Evolutionary conservation across 2,888 invertebrate genomes (phyloP).

Genomic region (Pseudococcus viburni): DNA sequence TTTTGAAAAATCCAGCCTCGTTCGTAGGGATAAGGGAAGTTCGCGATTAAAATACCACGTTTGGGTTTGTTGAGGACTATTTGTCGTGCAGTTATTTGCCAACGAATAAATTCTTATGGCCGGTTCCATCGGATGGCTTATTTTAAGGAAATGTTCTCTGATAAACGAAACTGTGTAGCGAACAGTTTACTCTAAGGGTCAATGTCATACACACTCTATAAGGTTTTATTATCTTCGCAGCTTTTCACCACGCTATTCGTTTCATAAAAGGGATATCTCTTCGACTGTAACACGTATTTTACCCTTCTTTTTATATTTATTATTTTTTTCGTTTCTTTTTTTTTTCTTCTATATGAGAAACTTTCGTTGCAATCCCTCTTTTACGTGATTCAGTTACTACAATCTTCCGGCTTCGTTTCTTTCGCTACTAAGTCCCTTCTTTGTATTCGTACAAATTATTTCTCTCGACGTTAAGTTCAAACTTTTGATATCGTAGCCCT

Average conservation of each 20-base stretch:
- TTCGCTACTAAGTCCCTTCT: slow-evolving; percentile 60
- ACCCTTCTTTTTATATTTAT: slow-evolving; percentile 61
- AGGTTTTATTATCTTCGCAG: slow-evolving; percentile 59
- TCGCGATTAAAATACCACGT: slow-evolving; percentile 36
- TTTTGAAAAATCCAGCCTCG: not conserved
- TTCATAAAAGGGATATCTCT: slow-evolving; percentile 62
- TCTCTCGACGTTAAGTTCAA: slow-evolving; percentile 41
- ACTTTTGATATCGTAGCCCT: slow-evolving; percentile 49
- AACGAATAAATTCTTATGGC: slow-evolving; percentile 43
- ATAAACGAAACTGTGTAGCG: slow-evolving; percentile 48
- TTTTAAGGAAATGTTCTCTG: slow-evolving; percentile 38
- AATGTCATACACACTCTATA: slow-evolving; percentile 58
- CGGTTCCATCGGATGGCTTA: slow-evolving; percentile 34
- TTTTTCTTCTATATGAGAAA: slow-evolving; percentile 50
- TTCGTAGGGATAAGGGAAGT: not conserved
- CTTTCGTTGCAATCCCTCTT: slow-evolving; percentile 50
- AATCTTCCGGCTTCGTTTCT: slow-evolving; percentile 61
- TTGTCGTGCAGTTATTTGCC: slow-evolving; percentile 28
- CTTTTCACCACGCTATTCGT: slow-evolving; percentile 59
- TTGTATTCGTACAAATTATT: slow-evolving; percentile 66
- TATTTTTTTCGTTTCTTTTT: slow-evolving; percentile 27
- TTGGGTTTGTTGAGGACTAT: not conserved
- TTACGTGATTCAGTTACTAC: slow-evolving; percentile 54
- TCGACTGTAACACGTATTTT: slow-evolving; percentile 64
- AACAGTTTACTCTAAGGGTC: slow-evolving; percentile 63